Evolutionary conservation across 2,113 vertebrate species (phyloP).

Genomic region (Carettochelys insculpta): DNA sequence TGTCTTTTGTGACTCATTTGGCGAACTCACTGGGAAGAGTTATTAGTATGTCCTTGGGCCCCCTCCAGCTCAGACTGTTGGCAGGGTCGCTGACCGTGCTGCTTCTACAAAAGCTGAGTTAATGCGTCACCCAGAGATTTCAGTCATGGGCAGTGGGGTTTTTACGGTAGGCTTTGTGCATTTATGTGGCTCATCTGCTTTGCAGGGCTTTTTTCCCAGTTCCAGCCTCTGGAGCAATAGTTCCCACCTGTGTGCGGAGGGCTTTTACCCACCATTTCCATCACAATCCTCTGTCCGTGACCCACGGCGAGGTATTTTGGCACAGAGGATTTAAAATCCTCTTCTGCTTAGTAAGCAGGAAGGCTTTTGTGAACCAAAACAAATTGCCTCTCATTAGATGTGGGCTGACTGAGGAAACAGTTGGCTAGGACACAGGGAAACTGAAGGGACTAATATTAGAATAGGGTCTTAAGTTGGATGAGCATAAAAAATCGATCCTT

Average conservation of each 20-base stretch:
- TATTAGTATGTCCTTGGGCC: not conserved
- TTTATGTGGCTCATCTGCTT: not conserved
- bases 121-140: not conserved
- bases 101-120: too few species aligned
- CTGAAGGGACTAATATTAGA: constrained; percentile 13
- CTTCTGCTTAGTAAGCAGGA: not conserved
- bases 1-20: constrained; percentile 6
- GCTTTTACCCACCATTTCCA: not conserved
- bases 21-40: not conserved
- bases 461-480: constrained; percentile 1
- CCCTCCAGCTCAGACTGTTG: not conserved
- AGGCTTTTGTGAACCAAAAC: not conserved
- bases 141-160: not conserved
- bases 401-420: constrained; percentile 4
- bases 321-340: not conserved
- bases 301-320: not conserved
- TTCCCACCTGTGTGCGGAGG: not conserved
- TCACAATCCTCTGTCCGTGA: not conserved
- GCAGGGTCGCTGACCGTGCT: not conserved
- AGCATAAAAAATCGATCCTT: not conserved
- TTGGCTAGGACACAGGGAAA: not conserved
- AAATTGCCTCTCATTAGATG: not conserved
- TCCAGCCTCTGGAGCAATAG: not conserved
- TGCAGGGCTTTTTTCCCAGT: not conserved
- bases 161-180: not conserved